Base-by-base conservation (phyloP, 1,140 invertebrate genomes). In the Acromyrmex charruanus region DNA sequence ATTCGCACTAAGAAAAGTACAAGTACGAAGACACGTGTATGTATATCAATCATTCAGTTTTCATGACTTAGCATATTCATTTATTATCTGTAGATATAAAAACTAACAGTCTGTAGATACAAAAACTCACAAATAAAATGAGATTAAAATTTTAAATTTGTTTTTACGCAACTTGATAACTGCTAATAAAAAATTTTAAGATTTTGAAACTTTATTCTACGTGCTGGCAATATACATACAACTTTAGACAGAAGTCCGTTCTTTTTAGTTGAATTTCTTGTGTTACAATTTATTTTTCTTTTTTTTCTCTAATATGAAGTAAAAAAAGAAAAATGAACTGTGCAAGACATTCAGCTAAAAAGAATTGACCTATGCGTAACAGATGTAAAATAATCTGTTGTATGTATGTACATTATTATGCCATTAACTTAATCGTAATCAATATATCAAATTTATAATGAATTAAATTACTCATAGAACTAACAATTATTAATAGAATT, bases 91-190 rank as follows among this genome's bases (percentile, higher is more conserved):
- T 72, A 18, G 16, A 1, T 31, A 0, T 0, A 53, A 31, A n/a
- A 28, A 31, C 21, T 72, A 21, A 21, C 21, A 21, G 21, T 66
- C 9, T 18, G 2, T 72, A 18, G 16, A 1, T 31, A 0, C 0
- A 53, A 31, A n/a, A 28, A 31, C 21, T 72, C 25, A 28, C 31
- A 31, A 53, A 71, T 72, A 53, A 72, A 72, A 9, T 69, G 10
- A 68, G 1, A 14, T 71, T 53, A 3, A 53, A 72, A 18, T 72
- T 53, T 31, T 53, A n/a, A 9, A 72, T 53, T 53, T 53, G 49
- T 7, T n/a, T 12, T 31, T 53, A 53, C 25, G n/a, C 39, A 31
- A n/a, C 10, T 72, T 72, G 21, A 53, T 53, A 28, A 53, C 16
- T 72, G 18, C 14, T 72, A 3, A 31, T 10, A 72, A 18, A 53